Evolutionary conservation across 2,888 invertebrate genomes (phyloP).

Genomic region (Biston betularia): DNA sequence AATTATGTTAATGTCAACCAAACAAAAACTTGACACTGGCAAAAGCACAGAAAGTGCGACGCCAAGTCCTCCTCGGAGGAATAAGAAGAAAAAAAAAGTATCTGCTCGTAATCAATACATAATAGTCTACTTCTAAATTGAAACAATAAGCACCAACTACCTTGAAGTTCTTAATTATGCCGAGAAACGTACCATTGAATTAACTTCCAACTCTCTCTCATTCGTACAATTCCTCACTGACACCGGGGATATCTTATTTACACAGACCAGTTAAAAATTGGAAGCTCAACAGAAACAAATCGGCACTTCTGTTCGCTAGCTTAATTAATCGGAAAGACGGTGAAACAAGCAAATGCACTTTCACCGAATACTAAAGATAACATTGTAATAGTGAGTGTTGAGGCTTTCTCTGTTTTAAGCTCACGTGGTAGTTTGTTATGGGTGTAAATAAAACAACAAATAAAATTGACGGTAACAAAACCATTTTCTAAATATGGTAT

Average conservation of each 20-base stretch:
- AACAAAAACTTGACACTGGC: too few species aligned
- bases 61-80: too few species aligned
- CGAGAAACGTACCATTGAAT: conserved; percentile 1
- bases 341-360: conserved; percentile 34
- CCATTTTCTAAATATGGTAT: too few species aligned
- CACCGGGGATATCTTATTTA: conserved; percentile 16
- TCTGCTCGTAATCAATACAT: too few species aligned
- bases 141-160: not conserved
- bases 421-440: not conserved
- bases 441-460: not conserved
- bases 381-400: conserved; percentile 22
- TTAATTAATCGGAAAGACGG: conserved; percentile 36
- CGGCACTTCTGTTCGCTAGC: conserved; percentile 22
- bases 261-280: conserved; percentile 17
- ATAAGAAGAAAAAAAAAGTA: too few species aligned
- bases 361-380: conserved; percentile 32
- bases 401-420: conserved; percentile 25
- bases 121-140: not conserved
- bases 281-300: conserved; percentile 29
- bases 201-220: conserved; percentile 10
- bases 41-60: too few species aligned
- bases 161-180: not conserved
- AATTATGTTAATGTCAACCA: too few species aligned
- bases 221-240: conserved; percentile 11
- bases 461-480: too few species aligned